phyloP scores from a whole-genome alignment of 2,888 invertebrate species.

The Drosophila trichaetosa region DNA sequence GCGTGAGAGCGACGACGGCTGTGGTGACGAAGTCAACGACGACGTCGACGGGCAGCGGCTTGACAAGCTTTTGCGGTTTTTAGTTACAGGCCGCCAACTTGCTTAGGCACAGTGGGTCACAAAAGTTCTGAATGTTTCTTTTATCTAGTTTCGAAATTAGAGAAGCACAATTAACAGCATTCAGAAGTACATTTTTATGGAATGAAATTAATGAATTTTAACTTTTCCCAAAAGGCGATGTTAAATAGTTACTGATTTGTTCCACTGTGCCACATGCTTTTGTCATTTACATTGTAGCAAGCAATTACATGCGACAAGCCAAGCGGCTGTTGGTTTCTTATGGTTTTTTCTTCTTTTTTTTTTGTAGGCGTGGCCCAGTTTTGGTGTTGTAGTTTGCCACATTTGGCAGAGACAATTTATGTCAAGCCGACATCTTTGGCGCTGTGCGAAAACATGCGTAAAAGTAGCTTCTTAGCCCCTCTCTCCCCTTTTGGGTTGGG shows the following conservation, averaged over 20 bases:
- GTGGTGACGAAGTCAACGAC: conserved; percentile 9
- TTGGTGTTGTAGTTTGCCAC: conserved; percentile 72
- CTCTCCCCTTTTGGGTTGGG: neutral
- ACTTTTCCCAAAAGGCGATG: too few species aligned
- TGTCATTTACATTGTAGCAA: conserved; percentile 79
- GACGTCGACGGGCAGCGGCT: conserved; percentile 9
- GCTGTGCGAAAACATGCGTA: conserved; percentile 79
- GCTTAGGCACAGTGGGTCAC: conserved; percentile 59
- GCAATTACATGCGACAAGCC: conserved; percentile 77
- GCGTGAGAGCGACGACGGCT: conserved; percentile 36
- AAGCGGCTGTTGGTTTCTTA: conserved; percentile 65
- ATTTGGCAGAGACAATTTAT: conserved; percentile 77
- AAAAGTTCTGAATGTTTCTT: neutral
- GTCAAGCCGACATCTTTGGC: conserved; percentile 73
- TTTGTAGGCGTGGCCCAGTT: conserved; percentile 77
- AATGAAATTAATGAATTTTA: neutral
- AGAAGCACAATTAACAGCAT: neutral
- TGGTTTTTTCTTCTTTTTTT: conserved; percentile 48
- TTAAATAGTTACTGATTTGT: neutral
- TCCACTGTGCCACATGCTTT: conserved; percentile 67
- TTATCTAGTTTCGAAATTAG: neutral
- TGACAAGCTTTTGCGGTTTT: conserved; percentile 78
- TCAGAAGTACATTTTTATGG: neutral
- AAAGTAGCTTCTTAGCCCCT: conserved; percentile 61
- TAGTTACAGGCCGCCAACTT: conserved; percentile 71